phyloP scores from a whole-genome alignment of 1,140 invertebrate genomes.

The Galendromus occidentalis region DNA sequence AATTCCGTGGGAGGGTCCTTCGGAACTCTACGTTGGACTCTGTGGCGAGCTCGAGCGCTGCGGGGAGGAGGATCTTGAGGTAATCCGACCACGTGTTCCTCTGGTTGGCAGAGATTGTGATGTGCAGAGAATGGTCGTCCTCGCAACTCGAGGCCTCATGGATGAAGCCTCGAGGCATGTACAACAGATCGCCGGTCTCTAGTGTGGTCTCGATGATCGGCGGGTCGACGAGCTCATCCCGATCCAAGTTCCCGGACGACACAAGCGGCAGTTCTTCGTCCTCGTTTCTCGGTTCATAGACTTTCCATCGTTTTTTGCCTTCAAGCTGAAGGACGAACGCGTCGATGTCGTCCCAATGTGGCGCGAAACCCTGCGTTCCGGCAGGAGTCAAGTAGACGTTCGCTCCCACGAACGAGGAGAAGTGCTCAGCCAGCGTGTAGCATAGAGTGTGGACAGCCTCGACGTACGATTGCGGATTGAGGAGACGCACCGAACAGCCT shows the following conservation, averaged over 20 bases:
- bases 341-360: constrained; percentile 96
- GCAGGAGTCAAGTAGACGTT: constrained; percentile 54
- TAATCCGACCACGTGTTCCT: constrained; percentile 72
- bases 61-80: constrained; percentile 52
- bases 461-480: constrained; percentile 83
- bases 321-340: constrained; percentile 91
- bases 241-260: constrained; percentile 61
- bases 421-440: constrained; percentile 73
- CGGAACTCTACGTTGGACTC: constrained; percentile 48
- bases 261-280: constrained; percentile 48
- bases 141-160: constrained; percentile 57
- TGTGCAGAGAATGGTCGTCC: constrained; percentile 65
- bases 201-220: constrained; percentile 62
- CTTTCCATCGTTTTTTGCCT: constrained; percentile 78
- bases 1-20: constrained; percentile 55
- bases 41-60: constrained; percentile 48
- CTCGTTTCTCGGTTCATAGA: constrained; percentile 51
- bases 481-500: constrained; percentile 68
- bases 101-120: constrained; percentile 79
- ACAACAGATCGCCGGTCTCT: constrained; percentile 69
- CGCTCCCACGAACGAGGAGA: constrained; percentile 31
- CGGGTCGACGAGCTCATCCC: constrained; percentile 47
- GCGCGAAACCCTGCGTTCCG: constrained; percentile 86
- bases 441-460: constrained; percentile 36
- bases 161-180: constrained; percentile 71